These are phyloP conservation scores for Byasa hedistus DNA, from an alignment of 2,888 invertebrate species.

Conservation along the genomic window DNA sequence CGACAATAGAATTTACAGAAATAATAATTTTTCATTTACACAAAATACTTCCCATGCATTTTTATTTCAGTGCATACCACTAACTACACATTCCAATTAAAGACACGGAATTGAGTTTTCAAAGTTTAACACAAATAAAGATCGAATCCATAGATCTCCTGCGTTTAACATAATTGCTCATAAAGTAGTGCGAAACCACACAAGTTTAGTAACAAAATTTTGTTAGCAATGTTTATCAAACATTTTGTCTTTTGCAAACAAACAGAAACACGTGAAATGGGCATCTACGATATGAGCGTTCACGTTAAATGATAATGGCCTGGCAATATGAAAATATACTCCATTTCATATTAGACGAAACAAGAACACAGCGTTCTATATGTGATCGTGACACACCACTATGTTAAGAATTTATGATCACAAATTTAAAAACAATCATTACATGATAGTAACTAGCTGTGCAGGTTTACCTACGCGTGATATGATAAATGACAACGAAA, in stretches of 20 bases:
- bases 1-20: background rate
- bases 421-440: conserved; percentile 28
- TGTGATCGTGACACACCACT: conserved; percentile 4
- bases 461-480: conserved; percentile 53
- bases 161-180: background rate
- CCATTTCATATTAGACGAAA: conserved; percentile 2
- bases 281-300: conserved; percentile 22
- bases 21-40: background rate
- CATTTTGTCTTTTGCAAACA: conserved; percentile 21
- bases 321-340: conserved; percentile 13
- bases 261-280: conserved; percentile 15
- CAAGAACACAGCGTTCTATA: conserved; percentile 12
- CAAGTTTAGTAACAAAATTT: background rate
- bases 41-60: background rate
- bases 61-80: conserved; percentile 9
- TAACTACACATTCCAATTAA: conserved; percentile 26
- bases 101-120: background rate
- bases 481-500: conserved; percentile 45
- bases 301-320: conserved; percentile 20
- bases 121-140: conserved; percentile 4
- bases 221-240: conserved; percentile 2
- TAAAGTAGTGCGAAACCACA: background rate
- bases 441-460: conserved; percentile 51
- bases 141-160: conserved; percentile 9
- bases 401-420: conserved; percentile 10